phyloP scores from a whole-genome alignment of 2,113 vertebrate genomes.

The Saguinus midas region DNA sequence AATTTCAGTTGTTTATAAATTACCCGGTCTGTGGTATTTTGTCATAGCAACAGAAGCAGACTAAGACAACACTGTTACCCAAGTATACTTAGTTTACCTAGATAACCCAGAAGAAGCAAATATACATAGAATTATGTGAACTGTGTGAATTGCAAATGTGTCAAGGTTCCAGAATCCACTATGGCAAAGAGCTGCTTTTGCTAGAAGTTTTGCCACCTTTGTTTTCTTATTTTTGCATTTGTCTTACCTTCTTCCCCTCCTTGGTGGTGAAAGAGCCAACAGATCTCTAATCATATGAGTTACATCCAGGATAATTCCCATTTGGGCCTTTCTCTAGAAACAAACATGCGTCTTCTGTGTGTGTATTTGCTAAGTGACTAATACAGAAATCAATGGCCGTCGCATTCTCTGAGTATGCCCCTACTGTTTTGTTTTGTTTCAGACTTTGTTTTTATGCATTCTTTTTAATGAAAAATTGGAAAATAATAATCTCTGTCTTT shows the following conservation, averaged over 20 bases:
- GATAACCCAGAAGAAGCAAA: not conserved
- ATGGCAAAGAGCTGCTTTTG: not conserved
- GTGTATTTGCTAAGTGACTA: not conserved
- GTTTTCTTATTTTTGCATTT: not conserved
- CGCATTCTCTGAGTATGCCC: not conserved
- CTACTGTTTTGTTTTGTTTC: constrained; percentile 21
- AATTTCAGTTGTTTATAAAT: not conserved
- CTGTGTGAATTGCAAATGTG: not conserved
- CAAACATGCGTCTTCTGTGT: not conserved
- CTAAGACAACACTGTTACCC: not conserved
- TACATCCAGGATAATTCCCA: not conserved
- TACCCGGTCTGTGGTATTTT: not conserved
- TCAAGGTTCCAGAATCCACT: not conserved
- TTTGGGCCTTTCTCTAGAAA: not conserved
- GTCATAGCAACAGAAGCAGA: not conserved
- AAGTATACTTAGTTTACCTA: not conserved
- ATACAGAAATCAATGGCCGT: constrained; percentile 1
- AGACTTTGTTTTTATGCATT: constrained; percentile 20
- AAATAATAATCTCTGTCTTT: constrained; percentile 57
- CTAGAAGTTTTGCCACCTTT: not conserved
- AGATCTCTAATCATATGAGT: not conserved
- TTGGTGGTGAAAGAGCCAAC: not conserved
- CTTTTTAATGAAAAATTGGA: constrained; percentile 38
- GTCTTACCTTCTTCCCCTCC: not conserved
- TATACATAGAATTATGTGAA: not conserved